Conservation (phyloP, 2,113 vertebrate species). For the Hypanus sabinus region DNA sequence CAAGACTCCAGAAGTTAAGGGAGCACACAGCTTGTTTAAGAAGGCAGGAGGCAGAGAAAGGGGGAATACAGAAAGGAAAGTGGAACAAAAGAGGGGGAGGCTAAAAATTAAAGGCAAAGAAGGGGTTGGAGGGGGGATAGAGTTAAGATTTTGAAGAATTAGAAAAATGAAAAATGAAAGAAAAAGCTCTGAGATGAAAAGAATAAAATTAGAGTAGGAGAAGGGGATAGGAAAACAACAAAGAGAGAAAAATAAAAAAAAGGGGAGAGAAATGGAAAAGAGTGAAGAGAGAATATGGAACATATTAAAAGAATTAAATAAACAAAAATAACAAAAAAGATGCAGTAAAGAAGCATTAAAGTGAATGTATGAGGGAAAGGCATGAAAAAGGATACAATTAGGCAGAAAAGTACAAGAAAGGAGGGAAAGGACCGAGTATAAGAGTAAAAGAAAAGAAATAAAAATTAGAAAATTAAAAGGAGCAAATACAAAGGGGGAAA, state of each 20-base stretch:
- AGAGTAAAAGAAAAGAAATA: not conserved
- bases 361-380: not conserved
- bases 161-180: not conserved
- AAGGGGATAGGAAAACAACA: not conserved
- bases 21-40: not conserved
- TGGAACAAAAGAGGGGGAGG: not conserved
- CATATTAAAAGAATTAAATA: not conserved
- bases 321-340: too few species aligned
- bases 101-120: not conserved
- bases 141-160: not conserved
- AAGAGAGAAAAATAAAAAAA: not conserved
- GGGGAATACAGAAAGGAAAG: not conserved
- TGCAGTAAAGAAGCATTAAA: not conserved
- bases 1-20: not conserved
- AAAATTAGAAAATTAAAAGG: not conserved
- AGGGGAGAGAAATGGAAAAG: not conserved
- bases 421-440: not conserved
- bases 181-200: not conserved
- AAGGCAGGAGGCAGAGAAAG: not conserved
- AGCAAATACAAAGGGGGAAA: not conserved
- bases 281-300: not conserved
- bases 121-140: not conserved
- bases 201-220: not conserved
- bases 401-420: not conserved
- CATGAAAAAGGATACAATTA: not conserved